Conservation (phyloP, 2,888 invertebrate species). For the Byasa hedistus region DNA sequence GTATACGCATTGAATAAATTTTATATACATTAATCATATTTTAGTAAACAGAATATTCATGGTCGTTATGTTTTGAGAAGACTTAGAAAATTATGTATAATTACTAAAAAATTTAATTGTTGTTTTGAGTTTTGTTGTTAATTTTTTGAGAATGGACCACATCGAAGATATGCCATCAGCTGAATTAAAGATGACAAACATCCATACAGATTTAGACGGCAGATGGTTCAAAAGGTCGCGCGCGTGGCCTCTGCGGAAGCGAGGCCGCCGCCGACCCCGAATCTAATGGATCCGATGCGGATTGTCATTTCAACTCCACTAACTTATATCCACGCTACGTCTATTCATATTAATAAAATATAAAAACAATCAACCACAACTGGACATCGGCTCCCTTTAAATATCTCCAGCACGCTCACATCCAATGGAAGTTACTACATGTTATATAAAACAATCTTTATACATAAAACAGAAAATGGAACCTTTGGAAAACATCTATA, state of each 20-base stretch:
- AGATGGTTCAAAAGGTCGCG: constrained; percentile 54
- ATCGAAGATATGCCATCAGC: constrained; percentile 54
- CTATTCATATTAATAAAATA: no score
- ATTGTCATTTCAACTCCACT: constrained; percentile 5
- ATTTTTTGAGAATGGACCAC: constrained; percentile 40
- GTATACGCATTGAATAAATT: neutral
- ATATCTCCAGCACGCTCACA: no score
- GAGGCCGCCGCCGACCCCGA: constrained; percentile 53
- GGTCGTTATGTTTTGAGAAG: no score
- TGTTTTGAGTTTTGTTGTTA: constrained; percentile 35
- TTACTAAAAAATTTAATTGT: no score
- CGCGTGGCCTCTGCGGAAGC: constrained; percentile 66
- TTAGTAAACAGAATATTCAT: no score
- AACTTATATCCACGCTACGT: neutral
- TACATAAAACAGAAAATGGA: no score
- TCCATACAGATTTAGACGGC: constrained; percentile 49
- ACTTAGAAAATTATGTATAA: no score
- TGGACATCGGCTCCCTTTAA: no score
- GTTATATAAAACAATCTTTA: no score
- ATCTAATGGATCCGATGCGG: constrained; percentile 23
- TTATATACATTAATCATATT: neutral
- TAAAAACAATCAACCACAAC: no score
- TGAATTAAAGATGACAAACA: constrained; percentile 41
- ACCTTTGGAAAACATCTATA: no score
- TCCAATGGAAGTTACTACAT: no score